Conservation (phyloP, 2,888 invertebrate genomes). For the Lasioglossum marginatum region DNA sequence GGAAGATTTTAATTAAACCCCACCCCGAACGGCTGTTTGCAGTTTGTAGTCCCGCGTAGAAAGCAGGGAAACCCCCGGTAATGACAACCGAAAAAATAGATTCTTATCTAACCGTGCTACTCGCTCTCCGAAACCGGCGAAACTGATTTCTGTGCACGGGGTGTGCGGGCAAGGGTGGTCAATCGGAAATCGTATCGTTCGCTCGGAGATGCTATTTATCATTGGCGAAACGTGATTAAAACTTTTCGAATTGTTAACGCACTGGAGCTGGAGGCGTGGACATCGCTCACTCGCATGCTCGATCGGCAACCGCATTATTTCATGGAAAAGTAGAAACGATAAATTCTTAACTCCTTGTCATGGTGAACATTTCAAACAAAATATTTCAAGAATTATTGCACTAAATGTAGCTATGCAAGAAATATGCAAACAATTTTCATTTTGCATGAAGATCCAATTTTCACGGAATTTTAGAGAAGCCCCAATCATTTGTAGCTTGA, state of each 20-base stretch:
- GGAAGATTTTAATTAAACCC: slow-evolving; percentile 79
- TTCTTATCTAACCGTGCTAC: slow-evolving; percentile 18
- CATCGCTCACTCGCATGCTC: background rate
- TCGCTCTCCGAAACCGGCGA: slow-evolving; percentile 2
- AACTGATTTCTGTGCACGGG: background rate
- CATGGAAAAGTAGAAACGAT: background rate
- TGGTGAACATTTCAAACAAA: too few relatives aligned
- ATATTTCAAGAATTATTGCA: too few relatives aligned
- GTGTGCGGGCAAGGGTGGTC: background rate
- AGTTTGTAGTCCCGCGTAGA: slow-evolving; percentile 64
- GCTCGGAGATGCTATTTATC: background rate
- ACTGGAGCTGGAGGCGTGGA: background rate
- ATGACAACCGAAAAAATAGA: slow-evolving; percentile 19
- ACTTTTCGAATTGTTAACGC: slow-evolving; percentile 1
- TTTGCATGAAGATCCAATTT: too few relatives aligned
- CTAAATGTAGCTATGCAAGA: too few relatives aligned
- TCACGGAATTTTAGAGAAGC: too few relatives aligned
- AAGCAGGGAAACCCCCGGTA: slow-evolving; percentile 33
- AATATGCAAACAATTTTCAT: too few relatives aligned
- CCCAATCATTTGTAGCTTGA: too few relatives aligned
- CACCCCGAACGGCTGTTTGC: slow-evolving; percentile 73
- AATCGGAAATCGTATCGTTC: background rate
- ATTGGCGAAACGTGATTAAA: background rate
- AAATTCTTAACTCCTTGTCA: background rate
- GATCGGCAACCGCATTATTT: background rate